Base-by-base conservation (phyloP, 2,888 invertebrate genomes). In the Cataglyphis altisquamis region DNA sequence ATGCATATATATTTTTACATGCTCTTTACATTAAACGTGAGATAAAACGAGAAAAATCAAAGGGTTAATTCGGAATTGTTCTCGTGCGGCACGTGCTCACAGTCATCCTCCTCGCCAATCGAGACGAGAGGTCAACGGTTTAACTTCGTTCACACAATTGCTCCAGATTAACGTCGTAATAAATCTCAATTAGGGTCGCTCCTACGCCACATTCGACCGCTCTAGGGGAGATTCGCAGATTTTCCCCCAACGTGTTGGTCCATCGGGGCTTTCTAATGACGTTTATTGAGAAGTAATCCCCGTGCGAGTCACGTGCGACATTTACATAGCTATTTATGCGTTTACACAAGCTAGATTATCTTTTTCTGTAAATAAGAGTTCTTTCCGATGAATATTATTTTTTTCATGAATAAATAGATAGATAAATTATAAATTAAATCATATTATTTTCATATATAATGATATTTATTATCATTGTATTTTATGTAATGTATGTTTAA, bases 121-220 rank as follows among this genome's bases (percentile, higher is more conserved):
- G 89, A 90, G 89, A 89, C 87, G 89, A 86, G 91, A 91, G 94
- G 94, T 94, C 94, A 93, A 92, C 90, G 92, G 89, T 92, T 93
- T 93, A 94, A 94, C 93, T 94, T 93, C 88, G 89, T 94, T 94
- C 93, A 82, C 89, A 88, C 94, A 93, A 94, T 94, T 94, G 93
- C 87, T 82, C 81, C 88, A 91, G 90, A 93, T 93, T 93, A 93
- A 93, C 91, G 91, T 91, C 89, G 92, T 89, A 91, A 94, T 94
- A 94, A 94, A 94, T 94, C 93, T 91, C 90, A 93, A 94, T 94
- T 93, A 92, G 88, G 85, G 66, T 68, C 73, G 81, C 88, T 89
- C 85, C 89, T 83, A 86, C 83, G 72, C 85, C 74, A 25, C 77
- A 74, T 82, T 72, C 70, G 29, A 41, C 32, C 66, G 39, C 36